Evolutionary conservation across 2,797 vertebrate species (phyloP).

Genomic region (Streptopelia turtur): DNA sequence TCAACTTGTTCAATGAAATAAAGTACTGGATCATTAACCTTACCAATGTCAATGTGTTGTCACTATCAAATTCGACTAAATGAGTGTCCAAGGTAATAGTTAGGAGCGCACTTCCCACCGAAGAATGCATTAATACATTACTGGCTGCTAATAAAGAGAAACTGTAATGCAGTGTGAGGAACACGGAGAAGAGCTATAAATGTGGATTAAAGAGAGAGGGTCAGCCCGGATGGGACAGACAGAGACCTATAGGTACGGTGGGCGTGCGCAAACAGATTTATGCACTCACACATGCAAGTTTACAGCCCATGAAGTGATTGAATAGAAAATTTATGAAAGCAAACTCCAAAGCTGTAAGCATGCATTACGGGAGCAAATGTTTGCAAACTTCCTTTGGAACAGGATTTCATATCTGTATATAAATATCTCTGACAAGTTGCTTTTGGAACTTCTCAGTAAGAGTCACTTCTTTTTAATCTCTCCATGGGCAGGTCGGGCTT

Average conservation of each 20-base stretch:
- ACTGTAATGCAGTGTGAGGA: background rate
- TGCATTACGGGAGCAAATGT: background rate
- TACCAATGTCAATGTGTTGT: slow-evolving; percentile 80
- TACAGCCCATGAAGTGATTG: background rate
- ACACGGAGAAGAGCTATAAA: background rate
- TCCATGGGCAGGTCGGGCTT: too few species aligned
- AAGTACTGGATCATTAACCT: slow-evolving; percentile 80
- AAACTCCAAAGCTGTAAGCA: background rate
- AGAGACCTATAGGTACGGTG: rapidly evolving
- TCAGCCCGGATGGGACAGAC: background rate
- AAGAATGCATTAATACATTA: slow-evolving; percentile 57
- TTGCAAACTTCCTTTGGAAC: background rate
- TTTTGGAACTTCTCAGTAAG: background rate
- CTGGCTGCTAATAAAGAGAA: slow-evolving; percentile 40
- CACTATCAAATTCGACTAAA: slow-evolving; percentile 77
- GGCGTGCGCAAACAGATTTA: background rate
- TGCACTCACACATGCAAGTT: rapidly evolving
- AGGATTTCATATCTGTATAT: background rate
- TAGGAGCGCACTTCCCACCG: slow-evolving; percentile 54
- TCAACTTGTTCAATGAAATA: slow-evolving; percentile 75
- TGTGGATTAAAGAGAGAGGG: background rate
- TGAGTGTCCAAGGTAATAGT: slow-evolving; percentile 72
- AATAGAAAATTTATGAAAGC: background rate
- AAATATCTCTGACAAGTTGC: background rate
- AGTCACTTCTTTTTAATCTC: background rate